Evolutionary conservation across 2,113 vertebrate genomes (phyloP).

Genomic region (Australoheros scitulus): DNA sequence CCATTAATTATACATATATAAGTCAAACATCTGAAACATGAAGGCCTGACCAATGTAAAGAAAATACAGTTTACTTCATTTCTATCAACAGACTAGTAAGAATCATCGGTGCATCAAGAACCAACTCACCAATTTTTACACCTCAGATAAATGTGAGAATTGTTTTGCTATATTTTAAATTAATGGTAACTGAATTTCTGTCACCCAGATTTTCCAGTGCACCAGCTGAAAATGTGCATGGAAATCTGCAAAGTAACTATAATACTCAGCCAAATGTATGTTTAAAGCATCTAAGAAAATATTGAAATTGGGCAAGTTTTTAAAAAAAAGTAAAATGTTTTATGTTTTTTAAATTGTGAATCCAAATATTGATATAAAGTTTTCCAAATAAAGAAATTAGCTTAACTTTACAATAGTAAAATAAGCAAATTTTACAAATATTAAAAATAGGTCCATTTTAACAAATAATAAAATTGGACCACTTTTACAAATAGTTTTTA

Average conservation of each 20-base stretch:
- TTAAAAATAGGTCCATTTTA: neutral
- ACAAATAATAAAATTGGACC: neutral
- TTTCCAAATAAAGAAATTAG: no score
- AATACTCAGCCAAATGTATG: fast-evolving
- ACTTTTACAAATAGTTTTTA: no score
- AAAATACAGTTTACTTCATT: neutral
- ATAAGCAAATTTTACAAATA: neutral
- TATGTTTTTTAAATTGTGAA: neutral
- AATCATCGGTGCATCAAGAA: neutral
- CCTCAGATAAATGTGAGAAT: no score
- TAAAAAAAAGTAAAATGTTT: neutral
- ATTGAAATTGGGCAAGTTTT: neutral
- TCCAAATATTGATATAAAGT: neutral
- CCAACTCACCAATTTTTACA: no score
- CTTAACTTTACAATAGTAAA: neutral
- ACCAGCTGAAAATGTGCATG: fast-evolving
- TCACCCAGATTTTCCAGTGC: neutral
- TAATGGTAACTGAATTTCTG: neutral
- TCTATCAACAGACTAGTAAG: neutral
- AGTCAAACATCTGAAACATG: no score
- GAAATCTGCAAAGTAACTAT: neutral
- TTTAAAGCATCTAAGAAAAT: neutral
- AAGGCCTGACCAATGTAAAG: no score
- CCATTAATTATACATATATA: no score
- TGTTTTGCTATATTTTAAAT: no score